Evolutionary conservation across 2,888 invertebrate genomes (phyloP), one percentile per base, ranked within the genome.

Genomic region (Thymelicus acteon): DNA sequence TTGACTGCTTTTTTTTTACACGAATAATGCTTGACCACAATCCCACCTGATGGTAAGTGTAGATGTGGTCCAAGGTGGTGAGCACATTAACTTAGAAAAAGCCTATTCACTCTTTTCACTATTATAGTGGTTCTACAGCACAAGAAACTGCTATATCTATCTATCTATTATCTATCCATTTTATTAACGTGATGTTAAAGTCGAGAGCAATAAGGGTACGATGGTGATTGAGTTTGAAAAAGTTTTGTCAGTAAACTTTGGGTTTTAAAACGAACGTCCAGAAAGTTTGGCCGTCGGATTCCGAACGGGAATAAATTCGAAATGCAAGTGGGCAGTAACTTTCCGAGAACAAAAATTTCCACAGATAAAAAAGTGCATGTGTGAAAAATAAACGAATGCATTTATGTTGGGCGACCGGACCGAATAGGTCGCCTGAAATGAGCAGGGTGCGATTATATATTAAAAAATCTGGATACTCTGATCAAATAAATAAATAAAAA

Each of bases 301-400:
- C 58, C 39, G 39, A 58, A 58, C 58, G 58, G 6, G n/a, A 58
- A 58, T 58, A 58, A 39, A 58, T 58, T 58, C 58, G n/a, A 37
- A 58, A 37, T 58, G 5, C 37, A 39, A 58, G 39, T 39, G 58
- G 13, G 7, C 58, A 58, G n/a, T 39, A 39, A 58, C 58, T 58
- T 58, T 58, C n/a, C n/a, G 48, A 63, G 54, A 52, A 52, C 19
- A 40, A 39, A 61, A 64, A 47, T 39, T 39, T 12, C 10, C 60
- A 60, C 49, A 15, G 47, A 63, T 49, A 63, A 63, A 62, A 60
- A 63, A 63, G n/a, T 63, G 24, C 48, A 62, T 62, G 62, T 62
- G 62, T n/a, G 48, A 62, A 52, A 63, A 63, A 63, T 58, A 58
- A 58, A 58, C 10, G 39, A 39, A 3, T 58, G n/a, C 58, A 58